phyloP scores from a whole-genome alignment of 2,797 vertebrate species.

The Lepus townsendii region DNA sequence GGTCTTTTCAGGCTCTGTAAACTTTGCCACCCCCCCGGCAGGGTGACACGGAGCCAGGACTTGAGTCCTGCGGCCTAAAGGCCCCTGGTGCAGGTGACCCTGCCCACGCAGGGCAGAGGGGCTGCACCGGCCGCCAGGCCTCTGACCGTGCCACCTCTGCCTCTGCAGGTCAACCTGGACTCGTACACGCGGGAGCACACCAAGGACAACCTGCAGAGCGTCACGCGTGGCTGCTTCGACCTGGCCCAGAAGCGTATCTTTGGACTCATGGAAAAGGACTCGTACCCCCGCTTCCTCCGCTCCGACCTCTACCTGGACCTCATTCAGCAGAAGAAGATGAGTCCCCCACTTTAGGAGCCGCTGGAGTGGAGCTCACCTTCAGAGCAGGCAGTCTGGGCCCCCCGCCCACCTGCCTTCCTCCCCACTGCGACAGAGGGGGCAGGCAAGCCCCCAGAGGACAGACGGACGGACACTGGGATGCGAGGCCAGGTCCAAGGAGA shows the following conservation, averaged over 20 bases:
- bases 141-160: background rate
- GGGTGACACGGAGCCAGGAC: background rate
- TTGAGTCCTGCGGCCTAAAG: background rate
- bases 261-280: constrained; percentile 99
- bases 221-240: constrained; percentile 95
- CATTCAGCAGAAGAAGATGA: constrained; percentile 96
- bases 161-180: constrained; percentile 96
- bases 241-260: constrained; percentile 97
- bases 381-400: constrained; percentile 73
- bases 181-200: constrained; percentile 98
- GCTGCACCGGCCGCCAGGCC: background rate
- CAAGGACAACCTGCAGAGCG: constrained; percentile 97
- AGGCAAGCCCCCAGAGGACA: constrained; percentile 74
- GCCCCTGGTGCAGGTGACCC: background rate
- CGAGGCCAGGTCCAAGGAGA: constrained; percentile 56
- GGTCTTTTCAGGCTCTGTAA: background rate
- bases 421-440: constrained; percentile 57
- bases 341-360: constrained; percentile 90
- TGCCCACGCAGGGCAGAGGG: background rate
- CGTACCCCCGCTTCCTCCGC: constrained; percentile 97
- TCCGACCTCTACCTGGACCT: constrained; percentile 98
- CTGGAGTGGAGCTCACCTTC: constrained; percentile 81
- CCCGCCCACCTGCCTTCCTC: constrained; percentile 70
- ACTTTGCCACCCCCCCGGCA: background rate
- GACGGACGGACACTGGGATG: constrained; percentile 84